phyloP scores from a whole-genome alignment of 2,888 invertebrate genomes.

The Lasioglossum pauxillum region DNA sequence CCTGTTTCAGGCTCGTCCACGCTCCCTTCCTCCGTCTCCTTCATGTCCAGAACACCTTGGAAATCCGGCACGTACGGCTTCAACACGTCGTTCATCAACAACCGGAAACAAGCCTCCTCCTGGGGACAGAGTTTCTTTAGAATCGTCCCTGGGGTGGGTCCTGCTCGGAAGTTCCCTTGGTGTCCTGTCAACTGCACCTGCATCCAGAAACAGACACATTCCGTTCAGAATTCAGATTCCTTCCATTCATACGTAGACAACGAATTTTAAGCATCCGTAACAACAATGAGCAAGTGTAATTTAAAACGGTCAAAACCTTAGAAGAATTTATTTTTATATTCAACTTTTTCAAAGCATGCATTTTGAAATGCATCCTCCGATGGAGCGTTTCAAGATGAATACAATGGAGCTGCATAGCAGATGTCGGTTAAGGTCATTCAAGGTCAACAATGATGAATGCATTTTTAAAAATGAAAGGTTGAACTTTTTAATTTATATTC shows the following conservation, averaged over 20 bases:
- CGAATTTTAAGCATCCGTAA: too few relatives aligned
- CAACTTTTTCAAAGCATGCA: too few relatives aligned
- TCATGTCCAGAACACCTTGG: constrained; percentile 88
- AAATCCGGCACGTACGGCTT: constrained; percentile 97
- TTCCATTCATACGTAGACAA: too few relatives aligned
- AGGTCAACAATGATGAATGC: neutral
- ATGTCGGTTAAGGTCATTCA: too few relatives aligned
- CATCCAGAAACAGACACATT: neutral
- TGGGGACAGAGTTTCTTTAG: constrained; percentile 96
- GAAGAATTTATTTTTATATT: too few relatives aligned
- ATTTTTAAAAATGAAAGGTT: neutral
- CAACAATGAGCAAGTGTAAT: too few relatives aligned
- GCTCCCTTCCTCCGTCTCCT: constrained; percentile 79
- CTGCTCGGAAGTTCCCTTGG: constrained; percentile 97
- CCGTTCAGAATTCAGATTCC: neutral
- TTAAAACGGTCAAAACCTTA: too few relatives aligned
- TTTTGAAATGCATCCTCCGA: neutral
- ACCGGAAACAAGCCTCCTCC: constrained; percentile 94
- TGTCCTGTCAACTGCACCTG: constrained; percentile 95
- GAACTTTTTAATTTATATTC: neutral
- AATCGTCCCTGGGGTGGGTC: constrained; percentile 96
- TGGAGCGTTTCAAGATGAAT: neutral
- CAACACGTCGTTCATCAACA: constrained; percentile 94
- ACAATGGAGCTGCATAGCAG: too few relatives aligned
- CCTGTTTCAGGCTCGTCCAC: constrained; percentile 47